Percentiles rank a stretch among this genome's conserved stretches.
These are phyloP conservation scores for Tetrax tetrax DNA, from an alignment of 2,113 vertebrate genomes.

Conservation along the genomic window DNA sequence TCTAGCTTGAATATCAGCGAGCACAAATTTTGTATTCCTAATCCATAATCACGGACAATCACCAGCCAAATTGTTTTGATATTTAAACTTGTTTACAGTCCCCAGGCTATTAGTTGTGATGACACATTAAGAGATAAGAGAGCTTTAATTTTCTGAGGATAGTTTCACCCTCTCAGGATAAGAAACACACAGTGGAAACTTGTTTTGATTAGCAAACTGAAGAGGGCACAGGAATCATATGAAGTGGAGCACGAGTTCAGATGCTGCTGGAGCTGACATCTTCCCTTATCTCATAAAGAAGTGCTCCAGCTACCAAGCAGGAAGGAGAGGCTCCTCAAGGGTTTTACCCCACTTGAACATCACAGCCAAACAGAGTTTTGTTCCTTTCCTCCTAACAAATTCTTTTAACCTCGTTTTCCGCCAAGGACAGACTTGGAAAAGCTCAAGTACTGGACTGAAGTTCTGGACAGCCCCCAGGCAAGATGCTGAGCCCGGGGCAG, in stretches of 20 bases:
- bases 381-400: background rate
- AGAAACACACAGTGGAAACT: conserved; percentile 2
- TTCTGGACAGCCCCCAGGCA: background rate
- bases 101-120: conserved; percentile 65
- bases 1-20: background rate
- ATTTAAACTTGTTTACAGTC: conserved; percentile 70
- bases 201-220: conserved; percentile 59
- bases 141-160: conserved; percentile 67
- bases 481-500: background rate
- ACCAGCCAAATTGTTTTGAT: conserved; percentile 62
- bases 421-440: background rate
- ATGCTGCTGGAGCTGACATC: background rate
- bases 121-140: conserved; percentile 71
- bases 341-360: background rate
- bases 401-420: background rate
- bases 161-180: conserved; percentile 48
- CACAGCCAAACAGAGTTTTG: background rate
- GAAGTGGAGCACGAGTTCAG: background rate
- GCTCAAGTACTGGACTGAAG: background rate
- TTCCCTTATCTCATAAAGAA: conserved; percentile 25
- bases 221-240: conserved; percentile 28
- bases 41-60: conserved; percentile 61
- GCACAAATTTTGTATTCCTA: conserved; percentile 52
- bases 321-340: background rate
- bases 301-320: background rate